A percentile compares a stretch with the other conserved stretches of the same genome.
These are phyloP conservation scores for Zonitis immaculata DNA, from an alignment of 2,888 invertebrate species.

Conservation along the genomic window DNA sequence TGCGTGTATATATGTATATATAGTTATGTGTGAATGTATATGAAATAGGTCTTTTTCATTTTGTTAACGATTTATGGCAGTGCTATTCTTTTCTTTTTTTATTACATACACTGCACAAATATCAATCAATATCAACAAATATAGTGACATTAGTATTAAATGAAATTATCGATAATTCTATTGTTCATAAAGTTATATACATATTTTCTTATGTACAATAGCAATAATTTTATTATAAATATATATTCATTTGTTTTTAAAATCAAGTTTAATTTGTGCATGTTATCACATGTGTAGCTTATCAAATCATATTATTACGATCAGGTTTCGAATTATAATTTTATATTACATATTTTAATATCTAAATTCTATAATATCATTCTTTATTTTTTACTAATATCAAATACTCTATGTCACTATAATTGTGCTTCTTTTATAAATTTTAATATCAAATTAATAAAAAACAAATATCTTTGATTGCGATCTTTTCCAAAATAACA, in stretches of 20 bases:
- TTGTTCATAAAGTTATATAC: slow-evolving; percentile 10
- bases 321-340: slow-evolving; percentile 10
- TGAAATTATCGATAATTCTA: slow-evolving; percentile 1
- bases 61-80: slow-evolving; percentile 29
- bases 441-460: slow-evolving; percentile 8
- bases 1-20: background rate
- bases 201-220: slow-evolving; percentile 11
- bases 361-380: slow-evolving; percentile 15
- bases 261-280: slow-evolving; percentile 6
- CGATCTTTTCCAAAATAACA: background rate
- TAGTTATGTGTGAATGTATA: too few species aligned
- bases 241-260: slow-evolving; percentile 11
- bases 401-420: slow-evolving; percentile 30
- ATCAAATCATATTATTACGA: slow-evolving; percentile 2
- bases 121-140: slow-evolving; percentile 12
- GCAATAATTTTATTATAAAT: slow-evolving; percentile 14
- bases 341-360: slow-evolving; percentile 24
- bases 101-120: slow-evolving; percentile 24
- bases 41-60: too few species aligned
- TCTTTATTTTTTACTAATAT: too few species aligned
- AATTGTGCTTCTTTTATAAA: slow-evolving; percentile 12
- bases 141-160: slow-evolving; percentile 29
- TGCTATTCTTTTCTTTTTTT: slow-evolving; percentile 12
- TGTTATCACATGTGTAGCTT: slow-evolving; percentile 7
- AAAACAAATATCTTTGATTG: slow-evolving; percentile 16